These are phyloP conservation scores for Drosophila repleta DNA, from an alignment of 1,140 invertebrate species.

Conservation along the genomic window DNA sequence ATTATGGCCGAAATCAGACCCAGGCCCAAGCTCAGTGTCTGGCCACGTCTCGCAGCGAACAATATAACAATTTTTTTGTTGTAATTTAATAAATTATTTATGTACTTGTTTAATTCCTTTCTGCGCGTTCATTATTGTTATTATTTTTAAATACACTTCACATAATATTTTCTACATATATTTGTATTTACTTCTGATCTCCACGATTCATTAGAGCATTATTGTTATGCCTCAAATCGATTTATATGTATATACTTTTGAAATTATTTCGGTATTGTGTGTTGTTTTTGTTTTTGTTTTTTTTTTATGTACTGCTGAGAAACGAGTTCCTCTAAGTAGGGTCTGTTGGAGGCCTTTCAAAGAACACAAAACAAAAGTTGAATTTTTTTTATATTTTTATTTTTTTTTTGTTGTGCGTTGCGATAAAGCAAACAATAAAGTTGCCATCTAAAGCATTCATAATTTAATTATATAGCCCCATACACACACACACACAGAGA, in stretches of 20 bases:
- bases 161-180: slow-evolving; percentile 34
- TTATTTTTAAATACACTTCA: slow-evolving; percentile 44
- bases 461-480: slow-evolving; percentile 78
- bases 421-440: slow-evolving; percentile 72
- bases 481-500: slow-evolving; percentile 30
- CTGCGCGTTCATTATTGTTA: slow-evolving; percentile 57
- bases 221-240: slow-evolving; percentile 63
- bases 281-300: background rate
- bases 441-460: slow-evolving; percentile 79
- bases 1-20: slow-evolving; percentile 72
- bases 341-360: slow-evolving; percentile 54
- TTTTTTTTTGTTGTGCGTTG: slow-evolving; percentile 44
- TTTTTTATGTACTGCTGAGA: slow-evolving; percentile 12
- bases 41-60: slow-evolving; percentile 19
- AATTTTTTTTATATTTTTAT: slow-evolving; percentile 14
- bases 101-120: slow-evolving; percentile 68
- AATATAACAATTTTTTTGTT: slow-evolving; percentile 72
- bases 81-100: slow-evolving; percentile 80
- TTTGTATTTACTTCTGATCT: slow-evolving; percentile 40
- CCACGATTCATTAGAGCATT: slow-evolving; percentile 67
- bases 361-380: slow-evolving; percentile 66
- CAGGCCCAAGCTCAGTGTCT: slow-evolving; percentile 7
- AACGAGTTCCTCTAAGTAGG: slow-evolving; percentile 64
- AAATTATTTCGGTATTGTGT: slow-evolving; percentile 58
- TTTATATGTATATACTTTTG: slow-evolving; percentile 46